Evolutionary conservation across 2,113 vertebrate genomes (phyloP), one percentile per base, ranked within the genome.

Genomic region (Theristicus caerulescens): DNA sequence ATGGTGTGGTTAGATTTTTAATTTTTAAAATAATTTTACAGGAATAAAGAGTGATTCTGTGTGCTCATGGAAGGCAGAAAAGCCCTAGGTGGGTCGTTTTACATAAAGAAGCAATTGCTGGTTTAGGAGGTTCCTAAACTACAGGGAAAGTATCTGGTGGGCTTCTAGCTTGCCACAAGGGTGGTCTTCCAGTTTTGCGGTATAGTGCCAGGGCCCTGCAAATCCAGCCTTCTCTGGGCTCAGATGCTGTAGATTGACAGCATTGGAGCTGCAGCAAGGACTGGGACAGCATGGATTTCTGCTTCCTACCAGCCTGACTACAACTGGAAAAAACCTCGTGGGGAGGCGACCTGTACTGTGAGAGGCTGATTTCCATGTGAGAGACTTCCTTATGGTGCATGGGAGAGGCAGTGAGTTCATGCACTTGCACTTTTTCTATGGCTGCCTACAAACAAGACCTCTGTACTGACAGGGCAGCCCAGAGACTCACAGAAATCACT

Each of bases 341-440:
- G 17, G 62, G 9, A 78, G 42, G 18, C 2, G 17, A 52, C 26
- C 34, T 73, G 44, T n/a, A 8, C 27, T 34, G 24, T 0, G 0
- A 59, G 66, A 59, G 44, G 18, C 27, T 82, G 85, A 78, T 40
- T 49, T 32, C 38, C 20, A 13, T 14, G 31, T 0, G 13, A 70
- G 26, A n/a, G 4, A 10, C 19, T 36, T 72, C 42, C 52, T 55
- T 4, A 1, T 3, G 26, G 16, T 5, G 26, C 1, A 0, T 27
- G 55, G 47, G 31, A 55, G 36, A 77, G 65, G 22, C 2, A 1
- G 17, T 3, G 59, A 49, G 24, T 49, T 49, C 8, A 2, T 9
- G 40, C 44, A 20, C 55, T 73, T 38, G 19, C 11, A 20, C 29
- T 38, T 77, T 31, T 25, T 19, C 55, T 55, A 49, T 69, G 70